phyloP scores from a whole-genome alignment of 2,888 invertebrate species.

The Schizotus pectinicornis region DNA sequence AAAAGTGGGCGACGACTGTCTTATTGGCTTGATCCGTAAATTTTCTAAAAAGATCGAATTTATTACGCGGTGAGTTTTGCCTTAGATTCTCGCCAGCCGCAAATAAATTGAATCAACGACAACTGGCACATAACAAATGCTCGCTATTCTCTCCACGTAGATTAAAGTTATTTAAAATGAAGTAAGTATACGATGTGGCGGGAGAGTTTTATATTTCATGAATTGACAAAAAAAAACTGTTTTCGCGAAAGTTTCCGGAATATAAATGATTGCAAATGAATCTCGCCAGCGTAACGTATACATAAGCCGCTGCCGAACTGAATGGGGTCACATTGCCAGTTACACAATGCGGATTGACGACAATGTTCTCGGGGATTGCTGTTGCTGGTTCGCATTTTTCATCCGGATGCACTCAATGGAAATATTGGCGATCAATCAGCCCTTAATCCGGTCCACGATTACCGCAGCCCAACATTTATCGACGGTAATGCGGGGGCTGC shows the following conservation, averaged over 20 bases:
- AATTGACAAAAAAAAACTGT: slow-evolving; percentile 44
- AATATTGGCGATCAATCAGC: slow-evolving; percentile 36
- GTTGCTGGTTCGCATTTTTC: slow-evolving; percentile 38
- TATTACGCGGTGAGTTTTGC: slow-evolving; percentile 24
- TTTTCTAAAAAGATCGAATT: slow-evolving; percentile 20
- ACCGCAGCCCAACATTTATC: background rate
- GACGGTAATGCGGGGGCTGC: background rate
- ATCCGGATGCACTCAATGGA: slow-evolving; percentile 36
- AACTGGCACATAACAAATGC: slow-evolving; percentile 34
- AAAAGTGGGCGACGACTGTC: background rate
- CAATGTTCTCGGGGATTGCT: slow-evolving; percentile 40
- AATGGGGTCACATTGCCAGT: slow-evolving; percentile 47
- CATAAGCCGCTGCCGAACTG: slow-evolving; percentile 27
- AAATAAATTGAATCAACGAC: slow-evolving; percentile 34
- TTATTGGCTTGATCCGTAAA: slow-evolving; percentile 13
- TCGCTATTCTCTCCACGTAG: slow-evolving; percentile 37
- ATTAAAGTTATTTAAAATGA: slow-evolving; percentile 40
- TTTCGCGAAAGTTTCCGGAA: slow-evolving; percentile 47
- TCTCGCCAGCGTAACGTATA: slow-evolving; percentile 37
- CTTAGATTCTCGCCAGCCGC: slow-evolving; percentile 23
- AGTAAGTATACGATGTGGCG: slow-evolving; percentile 39
- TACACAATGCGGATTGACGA: slow-evolving; percentile 45
- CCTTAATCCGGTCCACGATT: slow-evolving; percentile 29
- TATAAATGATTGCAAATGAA: slow-evolving; percentile 54
- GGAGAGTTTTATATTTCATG: slow-evolving; percentile 37